Percentiles rank a stretch among this genome's conserved stretches.
phyloP scores from a whole-genome alignment of 2,888 invertebrate genomes.

The Bellardia pandia region DNA sequence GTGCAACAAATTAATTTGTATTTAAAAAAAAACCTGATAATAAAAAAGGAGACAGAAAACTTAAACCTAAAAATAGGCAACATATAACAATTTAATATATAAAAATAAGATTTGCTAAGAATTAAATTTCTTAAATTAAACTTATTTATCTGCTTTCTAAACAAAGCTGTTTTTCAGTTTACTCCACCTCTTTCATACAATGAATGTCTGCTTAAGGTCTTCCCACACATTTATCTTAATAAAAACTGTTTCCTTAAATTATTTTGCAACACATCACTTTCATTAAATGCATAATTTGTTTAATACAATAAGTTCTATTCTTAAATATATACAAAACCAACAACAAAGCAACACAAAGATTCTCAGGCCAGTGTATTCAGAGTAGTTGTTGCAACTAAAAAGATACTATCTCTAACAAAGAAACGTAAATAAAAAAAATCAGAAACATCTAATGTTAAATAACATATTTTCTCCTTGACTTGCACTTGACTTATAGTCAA shows the following conservation, averaged over 20 bases:
- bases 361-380: neutral
- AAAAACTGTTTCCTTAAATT: constrained; percentile 58
- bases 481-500: constrained; percentile 76
- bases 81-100: neutral
- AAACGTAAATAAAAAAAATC: neutral
- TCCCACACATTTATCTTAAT: constrained; percentile 46
- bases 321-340: neutral
- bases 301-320: constrained; percentile 36
- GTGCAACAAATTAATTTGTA: constrained; percentile 17
- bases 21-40: neutral
- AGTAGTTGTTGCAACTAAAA: constrained; percentile 3
- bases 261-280: constrained; percentile 64
- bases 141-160: too few relatives aligned
- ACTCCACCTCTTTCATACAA: neutral
- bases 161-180: too few relatives aligned
- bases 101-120: too few relatives aligned
- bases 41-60: neutral
- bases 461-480: constrained; percentile 72
- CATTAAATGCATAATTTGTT: constrained; percentile 65
- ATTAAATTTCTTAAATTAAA: too few relatives aligned
- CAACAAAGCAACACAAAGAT: constrained; percentile 15
- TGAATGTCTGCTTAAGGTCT: neutral
- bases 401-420: neutral
- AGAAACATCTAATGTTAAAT: constrained; percentile 52
- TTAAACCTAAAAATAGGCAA: neutral